Evolutionary conservation across 2,888 invertebrate genomes (phyloP), one percentile per base, ranked within the genome.

Genomic region (Cryptosula pallasiana): DNA sequence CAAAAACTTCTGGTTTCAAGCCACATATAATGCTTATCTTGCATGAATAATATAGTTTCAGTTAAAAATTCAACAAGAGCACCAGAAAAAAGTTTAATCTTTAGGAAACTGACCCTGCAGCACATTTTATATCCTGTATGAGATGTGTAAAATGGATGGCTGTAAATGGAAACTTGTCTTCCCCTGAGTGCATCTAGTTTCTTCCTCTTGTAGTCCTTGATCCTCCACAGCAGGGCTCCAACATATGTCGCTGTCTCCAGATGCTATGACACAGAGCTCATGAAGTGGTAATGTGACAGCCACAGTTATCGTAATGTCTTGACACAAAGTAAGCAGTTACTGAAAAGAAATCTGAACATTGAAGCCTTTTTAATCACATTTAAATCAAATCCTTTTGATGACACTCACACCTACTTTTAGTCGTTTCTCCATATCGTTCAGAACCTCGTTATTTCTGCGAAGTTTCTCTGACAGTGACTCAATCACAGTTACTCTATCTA

Each of bases 151-250:
- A 84, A 84, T 0, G 79, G 75, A 0, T 79, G 79, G 0, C 82
- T 83, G 73, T 79, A 79, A 35, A 82, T 74, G 74, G 82, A 81
- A 16, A 80, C 79, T n/a, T 77, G 75, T 57, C 75, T 75, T 1
- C 81, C 81, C 35, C 73, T 76, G 0, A 77, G 71, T 0, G 83
- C 83, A 29, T 83, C 81, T 5, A 78, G 75, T 27, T 79, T 78
- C 45, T 78, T 78, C 72, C 79, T 75, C 9, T 73, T 75, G 72
- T 81, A 81, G 54, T 82, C 79, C 0, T 77, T 73, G 5, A 84
- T 79, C 74, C 79, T 82, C 83, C 83, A 84, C 20, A 83, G 71
- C n/a, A 84, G 77, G 0, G 77, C 77, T 13, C 84, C 84, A 74
- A 83, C 80, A 73, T 79, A 81, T 57, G 78, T 78, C 0, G 79